phyloP scores from a whole-genome alignment of 2,888 invertebrate species.

The Drosophila pegasa region DNA sequence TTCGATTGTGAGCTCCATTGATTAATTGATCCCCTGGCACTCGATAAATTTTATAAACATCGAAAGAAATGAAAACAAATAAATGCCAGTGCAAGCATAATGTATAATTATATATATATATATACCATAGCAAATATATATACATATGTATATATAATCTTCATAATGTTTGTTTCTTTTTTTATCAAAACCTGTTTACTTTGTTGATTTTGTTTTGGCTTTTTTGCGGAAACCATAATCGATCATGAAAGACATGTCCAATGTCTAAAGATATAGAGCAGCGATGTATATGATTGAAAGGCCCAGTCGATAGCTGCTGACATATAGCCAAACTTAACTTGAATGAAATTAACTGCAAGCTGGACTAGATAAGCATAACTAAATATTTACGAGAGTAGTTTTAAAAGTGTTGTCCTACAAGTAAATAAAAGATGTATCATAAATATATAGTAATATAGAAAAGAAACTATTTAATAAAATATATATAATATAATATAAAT shows the following conservation, averaged over 20 bases:
- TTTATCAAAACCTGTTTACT: not conserved
- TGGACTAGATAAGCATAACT: not conserved
- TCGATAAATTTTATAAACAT: conserved; percentile 40
- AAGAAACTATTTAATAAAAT: too few relatives aligned
- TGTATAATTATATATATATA: not conserved
- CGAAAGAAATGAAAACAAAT: conserved; percentile 13
- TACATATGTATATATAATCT: not conserved
- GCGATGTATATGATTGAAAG: not conserved
- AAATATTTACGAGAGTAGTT: not conserved
- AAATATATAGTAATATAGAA: too few relatives aligned
- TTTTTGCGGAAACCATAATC: conserved; percentile 9
- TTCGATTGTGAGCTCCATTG: conserved; percentile 32
- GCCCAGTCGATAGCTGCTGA: not conserved
- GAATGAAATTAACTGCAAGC: not conserved
- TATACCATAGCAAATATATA: not conserved
- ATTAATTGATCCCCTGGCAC: conserved; percentile 50
- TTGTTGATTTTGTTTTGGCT: conserved; percentile 9
- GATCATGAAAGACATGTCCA: conserved; percentile 8
- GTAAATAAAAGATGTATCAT: too few relatives aligned
- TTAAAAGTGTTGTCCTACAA: too few relatives aligned
- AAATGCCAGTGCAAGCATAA: not conserved
- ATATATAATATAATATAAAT: too few relatives aligned
- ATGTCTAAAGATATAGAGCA: conserved; percentile 1
- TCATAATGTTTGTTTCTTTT: not conserved
- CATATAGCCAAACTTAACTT: not conserved